Conservation (phyloP, 2,888 invertebrate species). For the Exocentrus adspersus region DNA sequence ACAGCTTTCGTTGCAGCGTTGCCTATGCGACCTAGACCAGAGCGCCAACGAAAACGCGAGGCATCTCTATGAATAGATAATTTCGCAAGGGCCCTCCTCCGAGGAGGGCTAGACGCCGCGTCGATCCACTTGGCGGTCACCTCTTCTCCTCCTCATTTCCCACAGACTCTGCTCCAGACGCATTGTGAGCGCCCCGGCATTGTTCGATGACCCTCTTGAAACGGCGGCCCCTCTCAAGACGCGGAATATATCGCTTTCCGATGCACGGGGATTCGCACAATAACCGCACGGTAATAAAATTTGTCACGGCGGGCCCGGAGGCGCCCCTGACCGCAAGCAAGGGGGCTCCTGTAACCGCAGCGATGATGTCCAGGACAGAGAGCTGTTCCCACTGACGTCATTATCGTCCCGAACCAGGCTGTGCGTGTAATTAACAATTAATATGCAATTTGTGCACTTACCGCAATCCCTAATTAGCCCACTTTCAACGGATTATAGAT, state of each 20-base stretch:
- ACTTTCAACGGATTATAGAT: no score
- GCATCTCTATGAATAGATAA: conserved; percentile 49
- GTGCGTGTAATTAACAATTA: neutral
- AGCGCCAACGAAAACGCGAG: conserved; percentile 21
- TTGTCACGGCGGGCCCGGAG: conserved; percentile 45
- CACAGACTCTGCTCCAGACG: conserved; percentile 47
- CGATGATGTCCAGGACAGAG: neutral
- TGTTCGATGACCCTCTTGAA: conserved; percentile 42
- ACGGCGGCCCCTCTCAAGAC: conserved; percentile 19
- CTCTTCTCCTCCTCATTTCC: conserved; percentile 51
- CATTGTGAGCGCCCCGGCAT: conserved; percentile 44
- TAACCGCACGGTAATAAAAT: conserved; percentile 47
- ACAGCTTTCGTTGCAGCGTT: no score
- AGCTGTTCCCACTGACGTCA: neutral
- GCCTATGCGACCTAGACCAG: conserved; percentile 36
- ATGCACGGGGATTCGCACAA: conserved; percentile 22
- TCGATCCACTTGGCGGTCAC: conserved; percentile 43
- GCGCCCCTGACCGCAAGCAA: no score
- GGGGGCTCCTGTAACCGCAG: conserved; percentile 20
- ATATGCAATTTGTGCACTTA: no score
- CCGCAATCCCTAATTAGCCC: no score
- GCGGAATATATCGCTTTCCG: conserved; percentile 36
- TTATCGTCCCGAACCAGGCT: neutral
- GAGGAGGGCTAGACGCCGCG: conserved; percentile 46
- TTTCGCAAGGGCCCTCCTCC: conserved; percentile 42